A percentile compares a stretch with the other conserved stretches of the same genome.
Conservation (phyloP, 2,888 invertebrate genomes). For the Mesochorus sp. region DNA sequence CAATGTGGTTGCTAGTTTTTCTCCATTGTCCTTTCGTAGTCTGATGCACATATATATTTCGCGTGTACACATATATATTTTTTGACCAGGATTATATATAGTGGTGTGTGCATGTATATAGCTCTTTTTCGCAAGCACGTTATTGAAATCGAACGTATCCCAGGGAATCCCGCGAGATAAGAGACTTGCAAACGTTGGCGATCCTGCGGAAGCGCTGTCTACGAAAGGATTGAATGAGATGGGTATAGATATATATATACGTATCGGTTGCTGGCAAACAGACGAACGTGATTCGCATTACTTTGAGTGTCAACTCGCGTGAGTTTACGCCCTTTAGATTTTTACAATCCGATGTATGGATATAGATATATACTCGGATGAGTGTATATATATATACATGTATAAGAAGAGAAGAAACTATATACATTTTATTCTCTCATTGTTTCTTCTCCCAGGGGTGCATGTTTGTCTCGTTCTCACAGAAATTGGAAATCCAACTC, state of each 20-base stretch:
- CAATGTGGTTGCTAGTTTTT: conserved; percentile 1
- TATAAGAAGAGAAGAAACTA: background rate
- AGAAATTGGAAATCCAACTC: conserved; percentile 54
- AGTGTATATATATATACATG: background rate
- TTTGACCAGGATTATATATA: background rate
- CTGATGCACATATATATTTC: background rate
- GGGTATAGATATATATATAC: background rate
- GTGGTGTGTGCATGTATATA: background rate
- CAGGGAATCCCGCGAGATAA: conserved; percentile 46
- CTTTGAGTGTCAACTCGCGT: background rate
- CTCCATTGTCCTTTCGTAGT: conserved; percentile 22
- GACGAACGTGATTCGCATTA: background rate
- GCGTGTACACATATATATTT: background rate
- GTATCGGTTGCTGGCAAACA: background rate
- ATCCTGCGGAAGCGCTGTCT: conserved; percentile 4
- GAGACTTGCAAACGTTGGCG: conserved; percentile 38
- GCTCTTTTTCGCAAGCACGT: conserved; percentile 22
- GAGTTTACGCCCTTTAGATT: conserved; percentile 1
- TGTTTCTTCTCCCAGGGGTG: conserved; percentile 26
- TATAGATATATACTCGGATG: conserved; percentile 2
- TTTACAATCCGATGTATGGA: background rate
- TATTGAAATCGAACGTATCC: conserved; percentile 59
- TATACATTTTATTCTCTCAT: conserved; percentile 31
- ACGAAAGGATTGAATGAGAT: background rate
- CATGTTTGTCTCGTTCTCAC: conserved; percentile 26